Evolutionary conservation across 1,140 invertebrate species (phyloP).

Genomic region (Solenopsis invicta): DNA sequence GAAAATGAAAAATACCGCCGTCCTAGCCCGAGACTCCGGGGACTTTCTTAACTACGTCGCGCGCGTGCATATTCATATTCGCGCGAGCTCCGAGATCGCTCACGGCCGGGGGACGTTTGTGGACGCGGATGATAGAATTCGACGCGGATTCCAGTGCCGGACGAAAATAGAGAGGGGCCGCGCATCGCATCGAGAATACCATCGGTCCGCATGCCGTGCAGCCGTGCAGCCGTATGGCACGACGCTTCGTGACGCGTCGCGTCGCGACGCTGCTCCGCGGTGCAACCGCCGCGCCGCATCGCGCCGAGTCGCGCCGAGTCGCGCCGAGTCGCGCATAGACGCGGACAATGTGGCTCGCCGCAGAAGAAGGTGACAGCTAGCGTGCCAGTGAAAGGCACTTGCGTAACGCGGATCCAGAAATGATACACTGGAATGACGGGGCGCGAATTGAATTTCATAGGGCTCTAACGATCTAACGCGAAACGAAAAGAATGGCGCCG

Average conservation of each 20-base stretch:
- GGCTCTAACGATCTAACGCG: slow-evolving; percentile 8
- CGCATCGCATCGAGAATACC: slow-evolving; percentile 84
- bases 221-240: slow-evolving; percentile 39
- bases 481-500: background rate
- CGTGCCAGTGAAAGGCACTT: slow-evolving; percentile 53
- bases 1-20: slow-evolving; percentile 20
- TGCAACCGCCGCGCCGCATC: slow-evolving; percentile 36
- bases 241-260: background rate
- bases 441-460: slow-evolving; percentile 56
- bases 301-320: background rate
- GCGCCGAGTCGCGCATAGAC: too few relatives aligned
- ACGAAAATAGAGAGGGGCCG: slow-evolving; percentile 85
- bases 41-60: slow-evolving; percentile 34
- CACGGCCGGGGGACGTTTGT: slow-evolving; percentile 61
- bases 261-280: too few relatives aligned
- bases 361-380: slow-evolving; percentile 47
- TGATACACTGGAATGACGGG: slow-evolving; percentile 51
- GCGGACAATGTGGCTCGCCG: slow-evolving; percentile 47
- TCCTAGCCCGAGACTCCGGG: background rate
- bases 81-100: slow-evolving; percentile 26
- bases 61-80: slow-evolving; percentile 32
- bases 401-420: slow-evolving; percentile 59
- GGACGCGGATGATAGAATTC: slow-evolving; percentile 85
- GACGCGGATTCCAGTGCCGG: slow-evolving; percentile 84
- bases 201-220: slow-evolving; percentile 71